These are phyloP conservation scores for Hyposoter dolosus DNA, from an alignment of 2,888 invertebrate species.

Conservation along the genomic window DNA sequence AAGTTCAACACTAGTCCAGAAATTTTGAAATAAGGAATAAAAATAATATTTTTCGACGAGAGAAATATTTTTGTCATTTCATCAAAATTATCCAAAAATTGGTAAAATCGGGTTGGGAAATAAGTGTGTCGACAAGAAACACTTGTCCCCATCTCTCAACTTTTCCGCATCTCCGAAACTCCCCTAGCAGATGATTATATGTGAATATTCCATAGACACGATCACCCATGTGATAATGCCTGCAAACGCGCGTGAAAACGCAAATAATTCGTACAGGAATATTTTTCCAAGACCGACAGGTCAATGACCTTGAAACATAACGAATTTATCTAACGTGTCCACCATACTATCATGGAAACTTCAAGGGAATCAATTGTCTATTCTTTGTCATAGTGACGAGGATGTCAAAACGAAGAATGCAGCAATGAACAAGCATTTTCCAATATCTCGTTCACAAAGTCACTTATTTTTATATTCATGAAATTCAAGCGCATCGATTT, in stretches of 20 bases:
- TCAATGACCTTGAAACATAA: constrained; percentile 1
- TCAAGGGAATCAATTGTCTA: background rate
- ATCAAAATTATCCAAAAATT: too few relatives aligned
- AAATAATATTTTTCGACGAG: too few relatives aligned
- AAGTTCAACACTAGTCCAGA: too few relatives aligned
- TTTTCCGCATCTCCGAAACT: background rate
- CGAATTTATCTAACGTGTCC: background rate
- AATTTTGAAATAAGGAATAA: too few relatives aligned
- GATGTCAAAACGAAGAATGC: background rate
- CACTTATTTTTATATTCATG: constrained; percentile 6
- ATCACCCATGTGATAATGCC: background rate
- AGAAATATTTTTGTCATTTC: too few relatives aligned
- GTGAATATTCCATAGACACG: background rate
- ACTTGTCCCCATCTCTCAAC: background rate
- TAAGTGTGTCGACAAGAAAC: background rate
- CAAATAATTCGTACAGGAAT: background rate
- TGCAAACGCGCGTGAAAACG: background rate
- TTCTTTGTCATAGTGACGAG: background rate
- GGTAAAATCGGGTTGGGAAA: background rate
- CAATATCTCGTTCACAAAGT: background rate
- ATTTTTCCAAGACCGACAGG: background rate
- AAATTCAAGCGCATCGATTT: background rate
- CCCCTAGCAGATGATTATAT: background rate
- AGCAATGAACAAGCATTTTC: background rate
- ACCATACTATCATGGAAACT: background rate